Percentiles rank a stretch among this genome's conserved stretches.
These are phyloP conservation scores for Bombus difficillimus DNA, from an alignment of 1,140 invertebrate genomes.

Conservation along the genomic window DNA sequence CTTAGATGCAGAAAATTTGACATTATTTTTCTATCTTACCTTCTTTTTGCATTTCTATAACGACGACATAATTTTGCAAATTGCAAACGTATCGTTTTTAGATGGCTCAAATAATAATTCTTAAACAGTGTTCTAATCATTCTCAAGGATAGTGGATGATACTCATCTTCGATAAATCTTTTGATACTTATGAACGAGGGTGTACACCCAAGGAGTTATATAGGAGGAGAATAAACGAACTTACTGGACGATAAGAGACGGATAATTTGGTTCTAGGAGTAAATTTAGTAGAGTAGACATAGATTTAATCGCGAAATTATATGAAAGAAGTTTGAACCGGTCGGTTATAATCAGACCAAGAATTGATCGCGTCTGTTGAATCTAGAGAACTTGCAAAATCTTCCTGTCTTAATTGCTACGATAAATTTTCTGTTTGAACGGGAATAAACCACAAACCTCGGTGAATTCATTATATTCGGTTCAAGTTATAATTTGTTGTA, in stretches of 20 bases:
- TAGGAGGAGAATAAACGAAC: neutral
- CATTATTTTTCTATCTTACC: no score
- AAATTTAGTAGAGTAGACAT: no score
- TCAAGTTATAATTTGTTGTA: no score
- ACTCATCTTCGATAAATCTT: no score
- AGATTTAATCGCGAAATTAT: neutral
- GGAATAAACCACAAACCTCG: neutral
- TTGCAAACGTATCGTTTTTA: no score
- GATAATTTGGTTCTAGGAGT: neutral
- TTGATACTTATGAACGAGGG: no score
- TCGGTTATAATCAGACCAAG: neutral
- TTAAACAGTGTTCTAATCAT: no score
- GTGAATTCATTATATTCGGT: neutral
- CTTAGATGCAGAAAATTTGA: no score
- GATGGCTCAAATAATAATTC: no score
- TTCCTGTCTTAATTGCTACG: neutral
- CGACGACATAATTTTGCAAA: no score
- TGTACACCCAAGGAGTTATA: neutral
- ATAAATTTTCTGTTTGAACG: neutral
- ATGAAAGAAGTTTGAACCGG: neutral
- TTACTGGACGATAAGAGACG: neutral
- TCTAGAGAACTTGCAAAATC: neutral
- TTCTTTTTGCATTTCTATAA: no score
- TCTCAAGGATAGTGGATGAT: no score
- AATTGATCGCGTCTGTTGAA: conserved; percentile 20